phyloP scores from a whole-genome alignment of 2,113 vertebrate genomes.

The Lasiurus cinereus region DNA sequence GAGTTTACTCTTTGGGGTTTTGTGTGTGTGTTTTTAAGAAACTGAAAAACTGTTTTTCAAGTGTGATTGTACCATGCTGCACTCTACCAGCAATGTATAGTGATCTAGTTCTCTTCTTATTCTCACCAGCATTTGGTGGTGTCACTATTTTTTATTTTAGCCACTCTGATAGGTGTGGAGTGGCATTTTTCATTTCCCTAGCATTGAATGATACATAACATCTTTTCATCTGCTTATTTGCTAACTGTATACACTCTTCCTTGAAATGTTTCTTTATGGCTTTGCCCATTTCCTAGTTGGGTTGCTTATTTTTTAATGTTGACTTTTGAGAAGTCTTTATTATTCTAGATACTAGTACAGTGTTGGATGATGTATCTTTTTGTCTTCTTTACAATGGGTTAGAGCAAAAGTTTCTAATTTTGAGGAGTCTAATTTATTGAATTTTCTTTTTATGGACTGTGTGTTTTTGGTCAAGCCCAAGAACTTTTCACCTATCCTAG shows the following conservation, averaged over 20 bases:
- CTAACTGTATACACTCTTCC: background rate
- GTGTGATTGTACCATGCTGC: background rate
- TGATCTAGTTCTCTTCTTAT: background rate
- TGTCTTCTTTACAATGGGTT: background rate
- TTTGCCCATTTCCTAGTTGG: background rate
- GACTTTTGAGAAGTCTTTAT: background rate
- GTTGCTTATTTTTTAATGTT: background rate
- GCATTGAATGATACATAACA: background rate
- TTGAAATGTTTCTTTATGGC: background rate
- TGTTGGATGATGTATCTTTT: background rate
- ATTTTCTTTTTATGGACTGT: background rate
- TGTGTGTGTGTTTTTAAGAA: background rate
- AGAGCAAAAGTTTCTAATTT: background rate
- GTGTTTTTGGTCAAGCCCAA: background rate
- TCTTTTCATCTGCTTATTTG: background rate
- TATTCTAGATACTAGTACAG: background rate
- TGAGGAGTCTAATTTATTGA: background rate
- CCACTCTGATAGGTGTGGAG: background rate
- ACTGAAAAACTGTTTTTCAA: background rate
- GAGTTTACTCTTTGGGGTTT: background rate
- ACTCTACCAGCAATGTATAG: no score
- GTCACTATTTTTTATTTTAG: background rate
- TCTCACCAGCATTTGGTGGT: no score
- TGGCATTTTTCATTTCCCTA: background rate
- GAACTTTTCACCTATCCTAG: background rate